phyloP scores from a whole-genome alignment of 2,888 invertebrate genomes.

The Epsilonema sp. region DNA sequence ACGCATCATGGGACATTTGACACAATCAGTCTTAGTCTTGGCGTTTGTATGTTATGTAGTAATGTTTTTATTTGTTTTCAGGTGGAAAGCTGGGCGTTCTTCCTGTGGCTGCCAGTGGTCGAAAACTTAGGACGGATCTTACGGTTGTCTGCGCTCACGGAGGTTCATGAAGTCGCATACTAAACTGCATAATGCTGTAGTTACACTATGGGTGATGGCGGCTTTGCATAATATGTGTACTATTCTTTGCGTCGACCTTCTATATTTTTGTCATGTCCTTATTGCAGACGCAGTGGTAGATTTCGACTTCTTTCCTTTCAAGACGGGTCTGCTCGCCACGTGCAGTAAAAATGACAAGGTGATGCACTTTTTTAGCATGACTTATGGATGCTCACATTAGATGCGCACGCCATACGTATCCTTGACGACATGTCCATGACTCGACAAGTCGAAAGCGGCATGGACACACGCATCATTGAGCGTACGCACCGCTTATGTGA shows the following conservation, averaged over 20 bases:
- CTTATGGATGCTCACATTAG: too few relatives aligned
- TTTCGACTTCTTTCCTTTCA: conserved; percentile 83
- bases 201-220: too few relatives aligned
- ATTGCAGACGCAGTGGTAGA: conserved; percentile 78
- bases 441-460: too few relatives aligned
- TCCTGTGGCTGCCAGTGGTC: conserved; percentile 64
- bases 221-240: too few relatives aligned
- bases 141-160: conserved; percentile 31
- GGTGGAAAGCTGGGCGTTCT: conserved; percentile 72
- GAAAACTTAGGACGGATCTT: conserved; percentile 50
- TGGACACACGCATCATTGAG: too few relatives aligned
- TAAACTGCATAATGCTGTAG: too few relatives aligned
- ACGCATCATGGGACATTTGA: neutral
- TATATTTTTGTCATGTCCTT: too few relatives aligned
- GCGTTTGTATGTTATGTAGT: neutral
- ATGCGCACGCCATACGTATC: too few relatives aligned
- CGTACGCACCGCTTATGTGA: too few relatives aligned
- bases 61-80: conserved; percentile 16
- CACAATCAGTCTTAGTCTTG: neutral
- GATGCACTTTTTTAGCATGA: neutral
- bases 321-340: conserved; percentile 71
- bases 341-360: conserved; percentile 40
- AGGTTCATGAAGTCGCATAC: too few relatives aligned
- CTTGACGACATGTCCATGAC: too few relatives aligned
- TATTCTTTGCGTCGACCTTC: too few relatives aligned